A percentile compares a stretch with the other conserved stretches of the same genome.
These are phyloP conservation scores for Aromia moschata DNA, from an alignment of 2,888 invertebrate species.

Conservation along the genomic window DNA sequence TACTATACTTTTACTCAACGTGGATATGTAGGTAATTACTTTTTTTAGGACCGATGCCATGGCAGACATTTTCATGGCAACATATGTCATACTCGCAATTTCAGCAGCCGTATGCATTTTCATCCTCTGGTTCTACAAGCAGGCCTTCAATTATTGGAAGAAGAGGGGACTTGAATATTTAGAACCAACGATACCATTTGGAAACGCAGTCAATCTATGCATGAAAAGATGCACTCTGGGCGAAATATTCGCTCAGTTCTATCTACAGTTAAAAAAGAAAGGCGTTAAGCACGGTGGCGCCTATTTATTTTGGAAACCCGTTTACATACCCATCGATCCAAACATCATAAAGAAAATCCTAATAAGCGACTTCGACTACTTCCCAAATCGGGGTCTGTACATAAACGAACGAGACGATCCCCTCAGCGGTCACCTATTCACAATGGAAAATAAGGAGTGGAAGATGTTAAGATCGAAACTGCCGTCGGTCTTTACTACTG, in stretches of 20 bases:
- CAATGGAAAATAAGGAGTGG: constrained; percentile 61
- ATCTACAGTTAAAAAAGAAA: constrained; percentile 40
- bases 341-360: constrained; percentile 62
- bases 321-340: constrained; percentile 50
- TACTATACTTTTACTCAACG: too few relatives aligned
- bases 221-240: constrained; percentile 38
- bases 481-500: constrained; percentile 53
- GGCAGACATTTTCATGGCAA: not conserved
- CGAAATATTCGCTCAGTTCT: constrained; percentile 36
- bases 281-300: constrained; percentile 49
- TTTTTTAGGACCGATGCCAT: not conserved
- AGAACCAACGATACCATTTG: constrained; percentile 45
- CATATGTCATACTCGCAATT: not conserved
- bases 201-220: constrained; percentile 40
- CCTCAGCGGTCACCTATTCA: constrained; percentile 59
- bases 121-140: constrained; percentile 69
- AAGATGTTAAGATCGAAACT: constrained; percentile 52
- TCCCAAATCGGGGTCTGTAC: constrained; percentile 47
- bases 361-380: constrained; percentile 66
- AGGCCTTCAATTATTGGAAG: constrained; percentile 52
- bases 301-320: constrained; percentile 59
- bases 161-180: constrained; percentile 40
- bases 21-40: too few relatives aligned
- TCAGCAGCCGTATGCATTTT: constrained; percentile 5
- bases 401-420: constrained; percentile 53